Base-by-base conservation (phyloP, 2,113 vertebrate genomes). In the Cynoglossus semilaevis region DNA sequence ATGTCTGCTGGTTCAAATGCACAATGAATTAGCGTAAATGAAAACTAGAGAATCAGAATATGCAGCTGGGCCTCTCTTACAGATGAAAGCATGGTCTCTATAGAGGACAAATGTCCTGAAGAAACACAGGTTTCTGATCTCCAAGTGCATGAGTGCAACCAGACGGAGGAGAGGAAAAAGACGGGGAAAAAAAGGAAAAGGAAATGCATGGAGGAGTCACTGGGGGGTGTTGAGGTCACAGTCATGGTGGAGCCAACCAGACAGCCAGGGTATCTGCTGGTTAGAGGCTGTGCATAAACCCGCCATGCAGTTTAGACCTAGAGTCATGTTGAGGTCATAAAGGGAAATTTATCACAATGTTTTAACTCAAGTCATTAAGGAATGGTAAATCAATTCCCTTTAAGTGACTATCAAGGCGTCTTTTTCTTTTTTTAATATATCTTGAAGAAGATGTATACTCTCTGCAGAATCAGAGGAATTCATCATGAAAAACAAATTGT, bases 201-300 rank as follows among this genome's bases (percentile, higher is more conserved):
- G 44, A 51, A 18, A 2, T 2, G 45, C 19, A 8, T 44, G 19
- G 37, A 49, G 37, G 19, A 57, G 65, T 34, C n/a, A 6, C 16
- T 9, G 2, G 22, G 37, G 52, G 11, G 19, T 17, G 38, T 42
- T 51, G 58, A 62, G 71, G 66, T 68, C 52, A 51, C 51, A 48
- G 70, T 70, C 53, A 19, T 19, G 15, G 3, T 18, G 51, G 68
- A 77, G 75, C 76, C 63, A 8, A 79, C 62, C 62, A 63, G 70
- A 71, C 52, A 62, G 41, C 41, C 18, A 0, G 45, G 16, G n/a
- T 17, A 34, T 51, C 51, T 67, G 49, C 63, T 14, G 14, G 15
- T 8, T 19, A 19, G 48, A 52, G 11, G 18, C 47, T 11, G 16
- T 17, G 42, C 37, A 1, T 56, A 19, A 29, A 54, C 48, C 10